Conservation (phyloP, 2,888 invertebrate genomes). For the Harpalus rubripes region DNA sequence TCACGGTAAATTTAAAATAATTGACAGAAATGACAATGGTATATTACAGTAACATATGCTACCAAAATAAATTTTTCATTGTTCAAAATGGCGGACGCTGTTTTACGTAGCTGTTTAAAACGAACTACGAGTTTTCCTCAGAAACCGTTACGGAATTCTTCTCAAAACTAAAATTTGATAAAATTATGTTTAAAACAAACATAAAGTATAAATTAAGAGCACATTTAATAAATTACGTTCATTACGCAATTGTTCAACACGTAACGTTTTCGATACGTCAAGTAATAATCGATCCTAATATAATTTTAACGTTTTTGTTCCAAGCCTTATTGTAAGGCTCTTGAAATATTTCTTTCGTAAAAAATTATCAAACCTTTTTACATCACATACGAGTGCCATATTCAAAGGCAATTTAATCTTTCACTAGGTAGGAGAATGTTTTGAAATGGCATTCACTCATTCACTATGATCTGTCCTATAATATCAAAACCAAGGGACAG, state of each 20-base stretch:
- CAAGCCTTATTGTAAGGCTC: slow-evolving; percentile 65
- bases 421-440: slow-evolving; percentile 77
- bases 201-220: slow-evolving; percentile 46
- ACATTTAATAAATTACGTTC: slow-evolving; percentile 56
- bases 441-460: slow-evolving; percentile 78
- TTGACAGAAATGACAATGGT: not conserved
- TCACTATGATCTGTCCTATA: slow-evolving; percentile 77
- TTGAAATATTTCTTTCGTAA: slow-evolving; percentile 75
- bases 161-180: slow-evolving; percentile 19
- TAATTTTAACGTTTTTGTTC: slow-evolving; percentile 75
- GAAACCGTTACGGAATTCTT: slow-evolving; percentile 36
- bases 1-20: slow-evolving; percentile 38
- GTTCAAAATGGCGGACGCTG: slow-evolving; percentile 47
- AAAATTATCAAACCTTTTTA: slow-evolving; percentile 78
- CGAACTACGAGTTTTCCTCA: slow-evolving; percentile 11
- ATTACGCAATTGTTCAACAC: slow-evolving; percentile 54
- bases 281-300: slow-evolving; percentile 71
- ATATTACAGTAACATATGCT: slow-evolving; percentile 9
- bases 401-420: slow-evolving; percentile 75
- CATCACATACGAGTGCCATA: slow-evolving; percentile 78
- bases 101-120: not conserved
- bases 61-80: slow-evolving; percentile 39
- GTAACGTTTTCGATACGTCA: slow-evolving; percentile 48
- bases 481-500: slow-evolving; percentile 75
- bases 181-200: slow-evolving; percentile 18